phyloP scores from a whole-genome alignment of 2,797 vertebrate genomes.

The Calcarius lapponicus region DNA sequence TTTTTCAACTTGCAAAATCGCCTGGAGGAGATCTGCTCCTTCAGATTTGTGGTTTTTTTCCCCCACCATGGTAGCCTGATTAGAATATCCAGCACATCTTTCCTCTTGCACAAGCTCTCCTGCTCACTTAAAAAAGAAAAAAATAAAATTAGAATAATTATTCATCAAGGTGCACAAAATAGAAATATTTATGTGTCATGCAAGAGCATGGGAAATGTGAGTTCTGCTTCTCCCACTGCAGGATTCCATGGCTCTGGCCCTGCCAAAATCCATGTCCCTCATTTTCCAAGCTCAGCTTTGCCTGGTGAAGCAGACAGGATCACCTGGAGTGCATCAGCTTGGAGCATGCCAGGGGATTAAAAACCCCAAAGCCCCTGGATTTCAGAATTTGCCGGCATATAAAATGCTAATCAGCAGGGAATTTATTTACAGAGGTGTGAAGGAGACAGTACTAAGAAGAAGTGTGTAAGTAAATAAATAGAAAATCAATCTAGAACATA shows the following conservation, averaged over 20 bases:
- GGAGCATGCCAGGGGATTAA: not conserved
- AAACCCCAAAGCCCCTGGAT: not conserved
- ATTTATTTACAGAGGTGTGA: not conserved
- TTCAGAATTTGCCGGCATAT: not conserved
- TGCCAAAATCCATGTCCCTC: not conserved
- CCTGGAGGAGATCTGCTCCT: not conserved
- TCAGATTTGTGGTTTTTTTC: not conserved
- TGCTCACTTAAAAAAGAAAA: not conserved
- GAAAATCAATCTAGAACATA: not conserved
- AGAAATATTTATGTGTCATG: not conserved
- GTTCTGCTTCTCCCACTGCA: not conserved
- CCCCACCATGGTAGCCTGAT: not conserved
- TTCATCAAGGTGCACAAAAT: not conserved
- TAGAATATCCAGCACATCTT: not conserved
- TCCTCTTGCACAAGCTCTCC: not conserved
- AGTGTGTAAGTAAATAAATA: not conserved
- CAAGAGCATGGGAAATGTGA: not conserved
- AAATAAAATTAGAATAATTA: not conserved
- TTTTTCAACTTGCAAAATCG: not conserved
- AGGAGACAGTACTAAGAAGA: not conserved
- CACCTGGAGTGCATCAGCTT: not conserved
- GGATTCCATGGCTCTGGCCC: not conserved
- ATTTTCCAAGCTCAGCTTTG: not conserved
- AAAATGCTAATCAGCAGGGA: not conserved
- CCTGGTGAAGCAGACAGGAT: not conserved